phyloP scores from a whole-genome alignment of 2,113 vertebrate genomes.

The Lethenteron camtschaticum region DNA sequence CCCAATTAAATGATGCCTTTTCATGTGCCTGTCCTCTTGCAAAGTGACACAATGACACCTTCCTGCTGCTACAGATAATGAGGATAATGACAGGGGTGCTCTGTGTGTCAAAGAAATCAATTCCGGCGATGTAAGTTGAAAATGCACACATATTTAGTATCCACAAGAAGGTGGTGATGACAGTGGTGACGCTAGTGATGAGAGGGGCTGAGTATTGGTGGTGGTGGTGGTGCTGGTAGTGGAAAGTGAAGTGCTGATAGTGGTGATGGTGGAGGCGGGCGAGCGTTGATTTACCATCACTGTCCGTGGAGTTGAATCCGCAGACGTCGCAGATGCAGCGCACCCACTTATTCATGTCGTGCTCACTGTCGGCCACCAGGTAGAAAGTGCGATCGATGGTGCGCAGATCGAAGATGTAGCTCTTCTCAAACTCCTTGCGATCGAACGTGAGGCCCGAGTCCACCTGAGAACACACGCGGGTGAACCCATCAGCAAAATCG shows the following conservation, averaged over 20 bases:
- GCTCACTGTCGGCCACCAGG: constrained; percentile 88
- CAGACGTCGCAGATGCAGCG: constrained; percentile 96
- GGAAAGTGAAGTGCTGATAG: not conserved
- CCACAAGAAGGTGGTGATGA: too few relatives aligned
- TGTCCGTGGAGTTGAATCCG: constrained; percentile 93
- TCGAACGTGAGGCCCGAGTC: constrained; percentile 87
- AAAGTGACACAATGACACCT: too few relatives aligned
- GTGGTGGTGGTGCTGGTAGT: not conserved
- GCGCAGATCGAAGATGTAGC: constrained; percentile 98
- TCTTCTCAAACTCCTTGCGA: constrained; percentile 97
- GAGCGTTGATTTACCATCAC: constrained; percentile 40
- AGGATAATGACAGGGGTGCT: too few relatives aligned
- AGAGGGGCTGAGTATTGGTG: not conserved
- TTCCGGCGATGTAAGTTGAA: too few relatives aligned
- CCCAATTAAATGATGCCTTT: too few relatives aligned
- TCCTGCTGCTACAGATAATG: too few relatives aligned
- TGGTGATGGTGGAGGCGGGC: not conserved
- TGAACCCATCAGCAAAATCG: too few relatives aligned
- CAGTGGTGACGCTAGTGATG: not conserved
- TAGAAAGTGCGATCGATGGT: constrained; percentile 93
- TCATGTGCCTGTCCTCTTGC: too few relatives aligned
- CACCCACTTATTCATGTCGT: constrained; percentile 99
- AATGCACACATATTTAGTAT: too few relatives aligned
- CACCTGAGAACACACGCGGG: constrained; percentile 31
- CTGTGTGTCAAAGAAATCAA: too few relatives aligned